Conservation (phyloP, 1,140 invertebrate genomes). For the Drosophila repletoides region DNA sequence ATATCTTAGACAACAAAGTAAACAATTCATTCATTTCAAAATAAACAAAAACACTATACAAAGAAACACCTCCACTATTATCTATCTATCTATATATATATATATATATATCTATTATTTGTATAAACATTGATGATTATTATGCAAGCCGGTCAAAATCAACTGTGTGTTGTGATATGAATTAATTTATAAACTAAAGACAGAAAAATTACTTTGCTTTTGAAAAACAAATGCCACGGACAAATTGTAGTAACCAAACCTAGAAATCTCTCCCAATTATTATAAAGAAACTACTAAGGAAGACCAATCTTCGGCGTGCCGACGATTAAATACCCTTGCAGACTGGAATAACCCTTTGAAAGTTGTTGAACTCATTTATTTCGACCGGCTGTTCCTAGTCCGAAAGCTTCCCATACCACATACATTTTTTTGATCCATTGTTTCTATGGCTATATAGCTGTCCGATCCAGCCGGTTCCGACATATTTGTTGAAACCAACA, state of each 20-base stretch:
- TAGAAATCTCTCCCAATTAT: conserved; percentile 22
- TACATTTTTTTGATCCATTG: no score
- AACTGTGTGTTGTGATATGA: conserved; percentile 82
- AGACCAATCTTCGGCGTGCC: no score
- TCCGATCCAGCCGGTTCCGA: no score
- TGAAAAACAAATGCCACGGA: conserved; percentile 21
- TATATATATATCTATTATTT: conserved; percentile 41
- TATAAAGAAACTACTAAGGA: not conserved
- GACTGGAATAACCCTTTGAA: no score
- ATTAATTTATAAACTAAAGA: conserved; percentile 70
- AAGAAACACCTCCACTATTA: no score
- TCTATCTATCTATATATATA: conserved; percentile 32
- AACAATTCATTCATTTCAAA: conserved; percentile 52
- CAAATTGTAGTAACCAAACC: conserved; percentile 32
- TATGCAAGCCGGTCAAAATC: conserved; percentile 68
- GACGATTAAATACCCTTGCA: no score
- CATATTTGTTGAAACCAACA: no score
- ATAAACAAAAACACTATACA: conserved; percentile 27
- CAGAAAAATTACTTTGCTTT: conserved; percentile 44
- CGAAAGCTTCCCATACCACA: no score
- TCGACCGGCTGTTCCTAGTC: no score
- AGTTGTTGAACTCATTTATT: no score
- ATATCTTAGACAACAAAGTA: conserved; percentile 63
- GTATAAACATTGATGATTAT: conserved; percentile 47
- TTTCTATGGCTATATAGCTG: no score